Conservation (phyloP, 2,797 vertebrate species). For the Fratercula arctica region DNA sequence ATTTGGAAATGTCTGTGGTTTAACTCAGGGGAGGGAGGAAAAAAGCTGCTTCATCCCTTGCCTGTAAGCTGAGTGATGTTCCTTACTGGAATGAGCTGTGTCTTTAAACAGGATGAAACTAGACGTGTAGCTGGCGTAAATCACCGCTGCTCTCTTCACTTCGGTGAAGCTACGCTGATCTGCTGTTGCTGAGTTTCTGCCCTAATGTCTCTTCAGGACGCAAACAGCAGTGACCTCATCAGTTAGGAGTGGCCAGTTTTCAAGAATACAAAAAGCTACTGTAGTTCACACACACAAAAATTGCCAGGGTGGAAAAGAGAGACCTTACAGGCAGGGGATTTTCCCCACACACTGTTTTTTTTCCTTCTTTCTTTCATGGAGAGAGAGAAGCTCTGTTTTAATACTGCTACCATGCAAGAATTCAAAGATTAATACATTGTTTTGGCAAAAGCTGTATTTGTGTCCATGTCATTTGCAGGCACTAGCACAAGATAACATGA, state of each 20-base stretch:
- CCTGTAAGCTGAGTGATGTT: not conserved
- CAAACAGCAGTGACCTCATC: slow-evolving; percentile 48
- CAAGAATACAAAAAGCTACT: slow-evolving; percentile 32
- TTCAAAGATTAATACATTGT: not conserved
- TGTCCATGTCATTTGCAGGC: not conserved
- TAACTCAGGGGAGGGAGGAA: too few relatives aligned
- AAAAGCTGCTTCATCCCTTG: not conserved
- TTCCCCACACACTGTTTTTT: not conserved
- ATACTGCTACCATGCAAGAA: not conserved
- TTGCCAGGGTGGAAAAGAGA: not conserved
- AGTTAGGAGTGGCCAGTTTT: not conserved
- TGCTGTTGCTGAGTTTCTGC: not conserved
- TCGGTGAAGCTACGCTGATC: not conserved
- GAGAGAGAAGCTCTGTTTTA: not conserved
- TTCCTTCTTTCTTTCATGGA: not conserved
- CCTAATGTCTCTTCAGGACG: slow-evolving; percentile 1
- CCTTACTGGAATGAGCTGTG: not conserved
- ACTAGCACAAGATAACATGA: not conserved
- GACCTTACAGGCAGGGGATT: not conserved
- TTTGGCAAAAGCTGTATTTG: not conserved
- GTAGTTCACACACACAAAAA: not conserved
- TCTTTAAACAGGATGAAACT: slow-evolving; percentile 1
- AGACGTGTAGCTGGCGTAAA: not conserved
- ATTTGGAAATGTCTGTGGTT: not conserved
- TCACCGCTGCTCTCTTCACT: not conserved